Base-by-base conservation (phyloP, 1,140 invertebrate species). In the Gonatopus flavifemur region DNA sequence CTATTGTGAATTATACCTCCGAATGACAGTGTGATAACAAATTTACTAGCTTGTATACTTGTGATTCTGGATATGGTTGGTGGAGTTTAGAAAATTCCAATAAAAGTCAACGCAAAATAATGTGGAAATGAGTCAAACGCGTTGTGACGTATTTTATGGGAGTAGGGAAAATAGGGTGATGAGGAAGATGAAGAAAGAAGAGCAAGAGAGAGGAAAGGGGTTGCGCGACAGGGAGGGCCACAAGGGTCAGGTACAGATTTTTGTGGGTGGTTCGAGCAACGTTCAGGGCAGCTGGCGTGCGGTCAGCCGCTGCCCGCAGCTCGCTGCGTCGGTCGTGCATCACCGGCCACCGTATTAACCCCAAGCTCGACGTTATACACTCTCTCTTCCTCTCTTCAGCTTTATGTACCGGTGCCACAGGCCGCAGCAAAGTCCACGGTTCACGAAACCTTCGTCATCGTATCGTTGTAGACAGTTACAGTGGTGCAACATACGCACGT, bases 271-370 rank as follows among this genome's bases (percentile, higher is more conserved):
- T 51, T 67, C 52, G 61, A 63, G 41, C 52, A 52, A 58, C 64
- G 64, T 65, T 51, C n/a, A n/a, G 62, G 62, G 67, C 73, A 76
- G 69, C 69, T 76, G 72, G 72, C 69, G 72, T 74, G 72, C 59
- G 72, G 72, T 76, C 63, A 72, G 66, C 69, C 70, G 61, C 68
- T 61, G 59, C 57, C 71, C 72, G 59, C 71, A 70, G 62, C 57
- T n/a, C n/a, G 55, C 37, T 64, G 66, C 71, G 70, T 72, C 61
- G 67, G 64, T 72, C 72, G 72, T 74, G 72, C 69, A 72, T 75
- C 70, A 74, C 69, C 65, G 66, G 70, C 67, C 64, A 68, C 66
- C 52, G 67, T 74, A 75, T 75, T 72, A 75, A 72, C 72, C 71
- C 71, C 66, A 67, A 69, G 60, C 63, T 38, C 54, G 40, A 69